Conservation (phyloP, 2,113 vertebrate species). For the Bostrychus sinensis region DNA sequence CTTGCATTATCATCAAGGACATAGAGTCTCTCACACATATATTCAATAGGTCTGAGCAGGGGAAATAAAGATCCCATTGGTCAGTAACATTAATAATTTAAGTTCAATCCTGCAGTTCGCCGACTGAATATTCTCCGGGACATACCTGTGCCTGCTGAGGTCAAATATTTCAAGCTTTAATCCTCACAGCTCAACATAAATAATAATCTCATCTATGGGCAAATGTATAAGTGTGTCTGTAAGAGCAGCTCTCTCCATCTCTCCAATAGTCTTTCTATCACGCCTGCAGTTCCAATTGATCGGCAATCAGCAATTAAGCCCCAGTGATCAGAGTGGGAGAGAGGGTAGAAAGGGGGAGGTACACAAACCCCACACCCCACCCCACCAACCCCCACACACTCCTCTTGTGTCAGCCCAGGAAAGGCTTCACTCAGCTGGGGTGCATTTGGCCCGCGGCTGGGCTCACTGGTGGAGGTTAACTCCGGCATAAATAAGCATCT, state of each 20-base stretch:
- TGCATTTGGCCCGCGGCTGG: conserved; percentile 81
- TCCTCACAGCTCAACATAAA: conserved; percentile 45
- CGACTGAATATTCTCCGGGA: conserved; percentile 31
- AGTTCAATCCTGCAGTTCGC: conserved; percentile 16
- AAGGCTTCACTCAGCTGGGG: conserved; percentile 78
- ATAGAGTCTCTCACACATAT: not conserved
- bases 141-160: conserved; percentile 41
- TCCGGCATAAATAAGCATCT: conserved; percentile 86
- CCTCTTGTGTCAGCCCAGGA: conserved; percentile 70
- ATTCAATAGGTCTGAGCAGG: conserved; percentile 26
- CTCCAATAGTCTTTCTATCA: conserved; percentile 63
- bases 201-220: conserved; percentile 53
- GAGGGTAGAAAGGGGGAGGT: conserved; percentile 48
- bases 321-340: conserved; percentile 74
- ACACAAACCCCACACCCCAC: conserved; percentile 24
- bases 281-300: conserved; percentile 77
- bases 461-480: conserved; percentile 85
- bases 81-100: conserved; percentile 58
- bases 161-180: conserved; percentile 57
- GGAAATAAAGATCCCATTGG: conserved; percentile 50
- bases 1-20: conserved; percentile 55
- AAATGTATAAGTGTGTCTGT: conserved; percentile 42
- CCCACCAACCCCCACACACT: conserved; percentile 31
- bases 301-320: conserved; percentile 82
- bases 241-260: conserved; percentile 28